Conservation (phyloP, 2,888 invertebrate genomes). For the Choristoneura rosaceana region DNA sequence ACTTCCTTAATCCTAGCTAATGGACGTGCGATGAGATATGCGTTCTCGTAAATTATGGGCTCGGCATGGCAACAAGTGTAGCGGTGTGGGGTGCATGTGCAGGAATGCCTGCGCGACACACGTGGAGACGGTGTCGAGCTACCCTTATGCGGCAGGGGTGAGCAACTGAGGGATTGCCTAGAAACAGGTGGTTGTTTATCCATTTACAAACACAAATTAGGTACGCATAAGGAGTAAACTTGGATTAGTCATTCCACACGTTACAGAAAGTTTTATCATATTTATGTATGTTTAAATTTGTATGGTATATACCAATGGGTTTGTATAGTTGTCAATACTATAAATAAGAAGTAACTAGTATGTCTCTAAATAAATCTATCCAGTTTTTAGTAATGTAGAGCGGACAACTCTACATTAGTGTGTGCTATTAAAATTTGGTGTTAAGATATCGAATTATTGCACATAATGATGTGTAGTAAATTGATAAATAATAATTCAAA, state of each 20-base stretch:
- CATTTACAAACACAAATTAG: not conserved
- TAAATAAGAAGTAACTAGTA: too few relatives aligned
- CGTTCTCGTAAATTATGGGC: slow-evolving; percentile 65
- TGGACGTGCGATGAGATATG: slow-evolving; percentile 74
- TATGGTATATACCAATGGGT: too few relatives aligned
- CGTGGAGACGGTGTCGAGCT: slow-evolving; percentile 53
- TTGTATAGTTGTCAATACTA: too few relatives aligned
- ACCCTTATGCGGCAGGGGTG: slow-evolving; percentile 62
- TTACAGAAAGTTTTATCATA: too few relatives aligned
- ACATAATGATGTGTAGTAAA: not conserved
- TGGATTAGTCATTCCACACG: too few relatives aligned
- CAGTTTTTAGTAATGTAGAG: too few relatives aligned
- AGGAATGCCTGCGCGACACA: slow-evolving; percentile 50
- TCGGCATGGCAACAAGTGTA: slow-evolving; percentile 71
- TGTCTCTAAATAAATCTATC: too few relatives aligned
- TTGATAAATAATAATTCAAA: not conserved
- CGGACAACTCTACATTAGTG: too few relatives aligned
- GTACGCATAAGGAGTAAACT: not conserved
- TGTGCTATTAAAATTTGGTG: too few relatives aligned
- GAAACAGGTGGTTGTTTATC: not conserved
- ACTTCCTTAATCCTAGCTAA: slow-evolving; percentile 77
- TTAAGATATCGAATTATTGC: too few relatives aligned
- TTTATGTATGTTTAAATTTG: too few relatives aligned
- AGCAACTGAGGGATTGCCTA: slow-evolving; percentile 59
- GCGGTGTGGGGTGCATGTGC: slow-evolving; percentile 51